Conservation (phyloP, 1,140 invertebrate species). For the Aphaenogaster rudis region DNA sequence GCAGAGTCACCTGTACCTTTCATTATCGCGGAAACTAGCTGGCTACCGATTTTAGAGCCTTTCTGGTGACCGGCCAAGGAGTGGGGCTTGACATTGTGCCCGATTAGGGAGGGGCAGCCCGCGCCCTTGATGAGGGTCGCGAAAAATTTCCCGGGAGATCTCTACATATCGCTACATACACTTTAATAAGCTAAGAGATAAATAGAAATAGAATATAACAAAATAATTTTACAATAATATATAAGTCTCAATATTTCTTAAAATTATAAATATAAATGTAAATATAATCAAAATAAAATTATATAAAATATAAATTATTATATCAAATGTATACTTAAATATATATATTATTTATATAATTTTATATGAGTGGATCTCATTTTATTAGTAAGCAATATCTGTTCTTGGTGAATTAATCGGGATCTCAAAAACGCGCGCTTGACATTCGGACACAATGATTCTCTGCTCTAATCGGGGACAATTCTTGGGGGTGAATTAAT, state of each 20-base stretch:
- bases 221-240: neutral
- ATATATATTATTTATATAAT: constrained; percentile 19
- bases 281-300: neutral
- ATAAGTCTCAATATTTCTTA: neutral
- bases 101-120: constrained; percentile 56
- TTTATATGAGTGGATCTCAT: neutral
- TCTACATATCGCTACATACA: neutral
- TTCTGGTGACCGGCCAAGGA: constrained; percentile 69
- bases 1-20: constrained; percentile 70
- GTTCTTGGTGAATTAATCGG: constrained; percentile 11
- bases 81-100: constrained; percentile 71
- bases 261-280: neutral
- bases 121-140: constrained; percentile 20
- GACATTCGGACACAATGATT: constrained; percentile 6
- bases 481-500: constrained; percentile 24
- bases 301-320: no score
- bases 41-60: constrained; percentile 83
- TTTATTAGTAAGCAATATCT: no score
- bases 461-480: constrained; percentile 1
- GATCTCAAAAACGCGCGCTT: neutral
- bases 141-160: constrained; percentile 1
- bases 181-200: neutral
- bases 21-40: constrained; percentile 82
- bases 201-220: no score
- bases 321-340: neutral